phyloP scores from a whole-genome alignment of 2,113 vertebrate species.

The Amphiprion percula region DNA sequence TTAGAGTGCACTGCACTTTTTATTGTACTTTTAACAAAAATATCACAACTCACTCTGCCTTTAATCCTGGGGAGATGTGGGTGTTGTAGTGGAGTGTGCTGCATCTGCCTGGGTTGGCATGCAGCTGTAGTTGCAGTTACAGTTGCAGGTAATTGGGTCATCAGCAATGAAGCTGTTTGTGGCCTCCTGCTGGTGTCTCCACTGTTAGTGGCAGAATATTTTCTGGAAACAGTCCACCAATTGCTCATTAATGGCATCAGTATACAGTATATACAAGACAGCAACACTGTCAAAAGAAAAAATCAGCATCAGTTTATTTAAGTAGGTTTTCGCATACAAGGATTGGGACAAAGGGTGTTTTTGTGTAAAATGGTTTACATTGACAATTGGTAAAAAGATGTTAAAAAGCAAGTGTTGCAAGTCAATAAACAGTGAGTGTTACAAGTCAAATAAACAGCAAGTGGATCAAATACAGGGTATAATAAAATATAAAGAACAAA shows the following conservation, averaged over 20 bases:
- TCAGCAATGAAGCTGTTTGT: slow-evolving; percentile 44
- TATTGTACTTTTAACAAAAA: neutral
- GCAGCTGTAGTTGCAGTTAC: slow-evolving; percentile 29
- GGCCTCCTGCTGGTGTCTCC: slow-evolving; percentile 35
- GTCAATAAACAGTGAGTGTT: too few relatives aligned
- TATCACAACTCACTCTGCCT: neutral
- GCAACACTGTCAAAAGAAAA: too few relatives aligned
- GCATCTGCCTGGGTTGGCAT: slow-evolving; percentile 48
- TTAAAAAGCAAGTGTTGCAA: too few relatives aligned
- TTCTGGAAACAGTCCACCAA: slow-evolving; percentile 23
- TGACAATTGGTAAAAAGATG: too few relatives aligned
- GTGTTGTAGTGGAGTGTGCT: slow-evolving; percentile 15
- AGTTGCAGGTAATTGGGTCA: slow-evolving; percentile 69
- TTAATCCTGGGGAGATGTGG: slow-evolving; percentile 15
- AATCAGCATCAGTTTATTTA: too few relatives aligned
- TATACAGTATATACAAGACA: neutral
- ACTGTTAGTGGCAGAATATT: slow-evolving; percentile 18
- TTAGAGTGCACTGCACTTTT: neutral
- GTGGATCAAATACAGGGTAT: too few relatives aligned
- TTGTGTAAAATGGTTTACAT: too few relatives aligned
- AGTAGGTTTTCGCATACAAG: too few relatives aligned
- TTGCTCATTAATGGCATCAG: neutral
- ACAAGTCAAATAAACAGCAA: too few relatives aligned
- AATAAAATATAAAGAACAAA: too few relatives aligned
- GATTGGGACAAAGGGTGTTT: too few relatives aligned